Percentiles rank a stretch among this genome's conserved stretches.
Evolutionary conservation across 2,797 vertebrate genomes (phyloP).

Genomic region (Pseudomugil gertrudae): DNA sequence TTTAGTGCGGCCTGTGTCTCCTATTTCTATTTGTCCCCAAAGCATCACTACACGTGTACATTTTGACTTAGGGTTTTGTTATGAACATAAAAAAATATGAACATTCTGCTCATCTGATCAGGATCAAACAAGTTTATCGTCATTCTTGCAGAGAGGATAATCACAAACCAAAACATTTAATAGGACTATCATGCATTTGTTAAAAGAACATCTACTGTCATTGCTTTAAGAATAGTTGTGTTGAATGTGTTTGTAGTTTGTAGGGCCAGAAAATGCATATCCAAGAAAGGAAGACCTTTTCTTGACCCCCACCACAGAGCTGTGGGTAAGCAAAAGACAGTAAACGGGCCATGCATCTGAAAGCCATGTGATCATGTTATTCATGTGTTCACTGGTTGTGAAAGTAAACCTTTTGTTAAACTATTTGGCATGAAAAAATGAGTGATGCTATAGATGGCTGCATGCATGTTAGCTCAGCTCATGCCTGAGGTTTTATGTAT

Average conservation of each 20-base stretch:
- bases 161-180: background rate
- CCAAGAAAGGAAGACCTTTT: constrained; percentile 31
- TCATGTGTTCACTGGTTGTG: background rate
- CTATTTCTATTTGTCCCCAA: background rate
- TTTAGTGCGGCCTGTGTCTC: too few species aligned
- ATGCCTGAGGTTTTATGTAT: background rate
- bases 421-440: background rate
- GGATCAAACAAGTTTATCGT: background rate
- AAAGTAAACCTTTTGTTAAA: background rate
- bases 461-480: background rate
- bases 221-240: background rate
- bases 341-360: constrained; percentile 21
- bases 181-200: background rate
- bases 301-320: background rate
- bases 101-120: background rate
- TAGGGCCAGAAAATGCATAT: background rate
- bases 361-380: constrained; percentile 9
- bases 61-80: background rate
- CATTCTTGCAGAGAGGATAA: background rate
- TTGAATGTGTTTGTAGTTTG: background rate
- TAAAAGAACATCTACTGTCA: background rate
- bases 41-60: background rate
- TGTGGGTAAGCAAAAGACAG: constrained; percentile 16
- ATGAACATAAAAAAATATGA: too few species aligned
- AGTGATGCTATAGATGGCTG: background rate